Base-by-base conservation (phyloP, 1,140 invertebrate species). In the Drosophila willistoni region DNA sequence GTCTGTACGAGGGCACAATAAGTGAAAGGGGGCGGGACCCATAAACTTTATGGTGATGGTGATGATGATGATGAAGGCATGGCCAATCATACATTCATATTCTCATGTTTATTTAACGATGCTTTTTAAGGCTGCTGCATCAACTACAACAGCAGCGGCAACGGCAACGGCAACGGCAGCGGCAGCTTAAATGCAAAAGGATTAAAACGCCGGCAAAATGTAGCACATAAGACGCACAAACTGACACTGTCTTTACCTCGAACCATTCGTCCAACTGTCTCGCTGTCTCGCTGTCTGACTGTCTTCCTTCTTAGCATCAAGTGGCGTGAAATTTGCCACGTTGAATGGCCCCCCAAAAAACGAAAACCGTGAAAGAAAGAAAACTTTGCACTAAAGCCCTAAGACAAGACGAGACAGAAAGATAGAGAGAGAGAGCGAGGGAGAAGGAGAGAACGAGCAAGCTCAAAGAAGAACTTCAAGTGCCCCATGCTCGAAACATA, bases 41-140 rank as follows among this genome's bases (percentile, higher is more conserved):
- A 80, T 86, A 82, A 87, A 77, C 62, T 77, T 86, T 87, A 86
- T 25, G 77, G 17, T 64, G 66, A 54, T 61, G 57, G 41, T 64
- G 72, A 42, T 34, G 44, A 36, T 51, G 56, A 17, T 59, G 19
- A 60, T 33, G 19, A 60, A 54, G 47, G 59, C 17, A 61, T 47
- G 34, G 54, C 68, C 62, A 86, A 86, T 86, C 83, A 83, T 86
- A 79, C 83, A 86, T 86, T 83, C 83, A 86, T 87, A 83, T 87
- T 71, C 83, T 87, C 73, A 89, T 89, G 79, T 86, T 87, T 86
- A 86, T 86, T 86, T 86, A 86, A 86, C 83, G 82, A 86, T 86
- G 82, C 82, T 79, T 87, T 87, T 86, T 87, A 86, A 86, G 79
- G 80, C 76, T 86, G 75, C 44, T 22, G 44, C 44, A 47, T 7